Conservation (phyloP, 2,797 vertebrate genomes). For the Syndactyla subalaris region DNA sequence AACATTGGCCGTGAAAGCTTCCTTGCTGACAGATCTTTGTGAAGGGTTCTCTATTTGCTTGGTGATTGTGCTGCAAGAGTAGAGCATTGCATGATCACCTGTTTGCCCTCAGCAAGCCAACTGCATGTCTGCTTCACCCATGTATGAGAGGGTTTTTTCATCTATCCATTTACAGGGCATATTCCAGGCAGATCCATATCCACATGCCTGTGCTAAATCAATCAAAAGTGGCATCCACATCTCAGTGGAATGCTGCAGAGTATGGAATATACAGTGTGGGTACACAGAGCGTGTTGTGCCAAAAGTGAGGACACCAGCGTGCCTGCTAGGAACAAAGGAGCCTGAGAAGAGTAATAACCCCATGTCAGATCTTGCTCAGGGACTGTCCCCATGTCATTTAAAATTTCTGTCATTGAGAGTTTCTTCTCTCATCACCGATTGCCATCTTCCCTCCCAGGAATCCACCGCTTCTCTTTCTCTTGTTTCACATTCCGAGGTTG, state of each 20-base stretch:
- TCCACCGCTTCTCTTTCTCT: neutral
- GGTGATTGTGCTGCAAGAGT: neutral
- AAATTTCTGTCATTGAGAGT: neutral
- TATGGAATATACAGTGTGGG: neutral
- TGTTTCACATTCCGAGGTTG: neutral
- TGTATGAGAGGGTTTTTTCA: fast-evolving
- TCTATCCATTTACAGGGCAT: neutral
- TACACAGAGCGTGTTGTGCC: fast-evolving
- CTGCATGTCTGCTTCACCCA: fast-evolving
- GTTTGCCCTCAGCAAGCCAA: neutral
- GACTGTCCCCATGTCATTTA: neutral
- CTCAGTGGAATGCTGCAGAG: neutral
- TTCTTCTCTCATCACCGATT: neutral
- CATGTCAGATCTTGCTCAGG: neutral
- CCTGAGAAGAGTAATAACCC: neutral
- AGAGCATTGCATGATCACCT: fast-evolving
- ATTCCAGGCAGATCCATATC: neutral
- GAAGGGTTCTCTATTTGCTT: neutral
- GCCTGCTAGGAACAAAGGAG: neutral
- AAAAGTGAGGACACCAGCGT: neutral
- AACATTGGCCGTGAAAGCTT: neutral
- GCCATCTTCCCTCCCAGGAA: neutral
- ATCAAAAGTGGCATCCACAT: neutral
- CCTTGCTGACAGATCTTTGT: neutral
- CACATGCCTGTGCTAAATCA: neutral